Evolutionary conservation across 2,888 invertebrate genomes (phyloP).

Genomic region (Chouioia cunea): DNA sequence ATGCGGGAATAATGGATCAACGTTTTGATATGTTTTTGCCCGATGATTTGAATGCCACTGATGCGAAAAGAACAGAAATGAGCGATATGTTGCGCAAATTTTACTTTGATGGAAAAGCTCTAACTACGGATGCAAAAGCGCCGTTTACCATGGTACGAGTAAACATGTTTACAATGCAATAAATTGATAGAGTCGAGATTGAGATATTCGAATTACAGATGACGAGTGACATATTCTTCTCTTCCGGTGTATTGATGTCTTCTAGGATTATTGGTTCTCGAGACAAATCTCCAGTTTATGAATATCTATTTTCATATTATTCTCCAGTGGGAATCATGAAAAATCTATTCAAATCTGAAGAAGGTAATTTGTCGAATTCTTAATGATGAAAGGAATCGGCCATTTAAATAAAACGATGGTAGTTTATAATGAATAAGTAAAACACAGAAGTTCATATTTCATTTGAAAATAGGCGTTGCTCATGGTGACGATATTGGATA

Average conservation of each 20-base stretch:
- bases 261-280: conserved; percentile 56
- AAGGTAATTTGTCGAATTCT: conserved; percentile 55
- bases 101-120: conserved; percentile 59
- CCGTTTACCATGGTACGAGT: conserved; percentile 49
- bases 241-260: conserved; percentile 51
- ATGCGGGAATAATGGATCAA: conserved; percentile 55
- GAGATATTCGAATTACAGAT: conserved; percentile 52
- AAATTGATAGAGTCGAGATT: too few species aligned
- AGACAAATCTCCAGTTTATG: conserved; percentile 57
- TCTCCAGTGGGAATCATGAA: conserved; percentile 59
- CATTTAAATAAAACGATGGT: too few species aligned
- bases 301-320: conserved; percentile 59
- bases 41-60: conserved; percentile 58
- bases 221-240: conserved; percentile 55
- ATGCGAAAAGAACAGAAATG: conserved; percentile 50
- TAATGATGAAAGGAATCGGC: too few species aligned
- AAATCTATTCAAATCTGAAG: conserved; percentile 51
- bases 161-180: neutral
- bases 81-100: conserved; percentile 56
- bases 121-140: conserved; percentile 52
- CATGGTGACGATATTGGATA: conserved; percentile 71
- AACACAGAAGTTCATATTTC: too few species aligned
- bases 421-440: too few species aligned
- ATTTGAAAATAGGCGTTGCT: conserved; percentile 62
- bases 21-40: conserved; percentile 56